Percentiles rank a stretch among this genome's conserved stretches.
phyloP scores from a whole-genome alignment of 53 echinoderm and acorn worm species.

The Pentamera pediparva region DNA sequence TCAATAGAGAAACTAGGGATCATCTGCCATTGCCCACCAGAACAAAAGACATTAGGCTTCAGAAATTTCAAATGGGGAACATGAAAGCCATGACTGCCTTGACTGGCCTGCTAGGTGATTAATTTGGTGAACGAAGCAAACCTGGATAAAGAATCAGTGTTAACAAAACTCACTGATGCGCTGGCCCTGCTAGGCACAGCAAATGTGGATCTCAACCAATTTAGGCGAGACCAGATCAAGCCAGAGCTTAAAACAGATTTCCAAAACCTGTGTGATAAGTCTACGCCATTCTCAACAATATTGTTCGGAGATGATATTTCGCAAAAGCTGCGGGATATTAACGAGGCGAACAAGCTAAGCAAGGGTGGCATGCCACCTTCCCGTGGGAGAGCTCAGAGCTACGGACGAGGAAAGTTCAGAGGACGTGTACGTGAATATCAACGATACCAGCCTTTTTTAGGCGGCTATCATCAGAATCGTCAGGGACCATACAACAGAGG shows the following conservation, averaged over 20 bases:
- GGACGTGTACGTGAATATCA: conserved; percentile 1
- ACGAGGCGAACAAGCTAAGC: background rate
- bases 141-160: background rate
- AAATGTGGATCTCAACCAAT: background rate
- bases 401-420: conserved; percentile 11
- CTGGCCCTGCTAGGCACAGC: background rate
- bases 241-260: conserved; percentile 14
- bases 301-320: conserved; percentile 5
- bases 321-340: conserved; percentile 1
- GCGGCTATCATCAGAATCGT: background rate
- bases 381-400: background rate
- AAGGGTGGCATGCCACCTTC: background rate
- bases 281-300: background rate
- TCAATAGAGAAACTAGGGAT: background rate
- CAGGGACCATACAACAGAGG: background rate
- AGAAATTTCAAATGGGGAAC: background rate
- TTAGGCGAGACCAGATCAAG: background rate
- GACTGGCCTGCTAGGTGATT: background rate
- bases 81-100: background rate
- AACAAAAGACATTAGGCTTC: background rate
- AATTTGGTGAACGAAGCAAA: background rate
- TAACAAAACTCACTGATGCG: background rate
- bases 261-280: background rate
- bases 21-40: background rate
- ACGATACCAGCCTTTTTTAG: conserved; percentile 29